Base-by-base conservation (phyloP, 2,888 invertebrate species). In the Gibbula magus region DNA sequence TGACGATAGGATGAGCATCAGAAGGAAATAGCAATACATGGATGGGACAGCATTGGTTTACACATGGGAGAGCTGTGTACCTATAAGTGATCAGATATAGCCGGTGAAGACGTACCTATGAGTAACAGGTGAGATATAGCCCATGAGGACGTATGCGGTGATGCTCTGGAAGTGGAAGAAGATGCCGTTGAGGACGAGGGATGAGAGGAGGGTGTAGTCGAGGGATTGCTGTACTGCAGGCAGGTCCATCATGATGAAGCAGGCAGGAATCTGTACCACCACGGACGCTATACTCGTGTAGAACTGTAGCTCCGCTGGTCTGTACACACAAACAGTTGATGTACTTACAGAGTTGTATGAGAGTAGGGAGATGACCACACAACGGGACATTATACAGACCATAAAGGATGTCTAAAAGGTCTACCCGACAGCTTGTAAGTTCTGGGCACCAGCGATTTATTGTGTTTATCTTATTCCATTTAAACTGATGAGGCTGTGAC, bases 121-220 rank as follows among this genome's bases (percentile, higher is more conserved):
- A 39, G 96, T 96, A 20, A 96, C 96, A 32, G 96, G 96, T 91
- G 95, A 96, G 90, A 96, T 96, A 89, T 96, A 96, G 90, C 95
- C 95, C 95, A 96, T 96, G 83, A 96, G 94, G 82, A 96, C 96
- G 91, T 96, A 96, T 7, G 96, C 96, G 66, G 96, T 95, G 89
- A 96, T 96, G 91, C 96, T 96, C 94, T 96, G 96, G 90, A 95
- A 95, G 92, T 96, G 96, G 92, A 96, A 96, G 92, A 96, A 96
- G 45, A 96, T 91, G 78, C 96, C 96, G 91, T 96, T 96, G 20
- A 96, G 92, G 77, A 96, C 91, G 89, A 95, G 95, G 83, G 94
- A 94, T 61, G 94, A 91, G 35, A 95, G 89, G 85, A 93, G 88
- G 20, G 89, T 88, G 75, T 94, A 86, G 80, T 92, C 92, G 79